A percentile compares a stretch with the other conserved stretches of the same genome.
Evolutionary conservation across 2,888 invertebrate genomes (phyloP).

Genomic region (Arctia plantaginis): DNA sequence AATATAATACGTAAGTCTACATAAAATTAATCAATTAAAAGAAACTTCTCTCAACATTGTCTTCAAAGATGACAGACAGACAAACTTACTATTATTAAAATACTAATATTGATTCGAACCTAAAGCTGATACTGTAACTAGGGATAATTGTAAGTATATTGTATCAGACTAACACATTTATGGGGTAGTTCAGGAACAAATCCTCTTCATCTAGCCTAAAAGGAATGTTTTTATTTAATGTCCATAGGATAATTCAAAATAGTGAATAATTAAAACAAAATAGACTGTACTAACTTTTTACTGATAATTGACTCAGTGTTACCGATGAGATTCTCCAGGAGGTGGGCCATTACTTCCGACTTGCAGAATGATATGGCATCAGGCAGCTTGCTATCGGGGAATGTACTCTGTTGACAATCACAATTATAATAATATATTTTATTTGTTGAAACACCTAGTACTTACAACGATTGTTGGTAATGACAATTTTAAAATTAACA

Average conservation of each 20-base stretch:
- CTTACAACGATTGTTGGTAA: too few species aligned
- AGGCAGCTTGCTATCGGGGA: constrained; percentile 91
- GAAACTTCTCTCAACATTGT: too few species aligned
- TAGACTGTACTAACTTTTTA: constrained; percentile 61
- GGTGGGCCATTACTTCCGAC: constrained; percentile 90
- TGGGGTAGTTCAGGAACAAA: constrained; percentile 6
- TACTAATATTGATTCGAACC: neutral
- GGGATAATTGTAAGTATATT: neutral
- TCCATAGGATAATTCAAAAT: neutral
- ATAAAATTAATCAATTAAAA: too few species aligned
- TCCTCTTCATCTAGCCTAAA: constrained; percentile 4
- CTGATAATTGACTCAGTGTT: constrained; percentile 59
- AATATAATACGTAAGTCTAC: too few species aligned
- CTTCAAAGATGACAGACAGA: neutral
- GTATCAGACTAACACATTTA: neutral
- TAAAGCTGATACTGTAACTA: neutral
- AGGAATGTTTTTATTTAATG: neutral
- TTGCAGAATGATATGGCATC: constrained; percentile 94
- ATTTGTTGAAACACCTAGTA: too few species aligned
- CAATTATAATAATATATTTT: too few species aligned
- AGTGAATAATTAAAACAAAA: neutral
- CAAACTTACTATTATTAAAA: neutral
- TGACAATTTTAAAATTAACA: too few species aligned
- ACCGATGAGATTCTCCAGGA: constrained; percentile 87
- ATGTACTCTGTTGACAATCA: constrained; percentile 87